These are phyloP conservation scores for Fratercula arctica DNA, from an alignment of 2,797 vertebrate species.

Conservation along the genomic window DNA sequence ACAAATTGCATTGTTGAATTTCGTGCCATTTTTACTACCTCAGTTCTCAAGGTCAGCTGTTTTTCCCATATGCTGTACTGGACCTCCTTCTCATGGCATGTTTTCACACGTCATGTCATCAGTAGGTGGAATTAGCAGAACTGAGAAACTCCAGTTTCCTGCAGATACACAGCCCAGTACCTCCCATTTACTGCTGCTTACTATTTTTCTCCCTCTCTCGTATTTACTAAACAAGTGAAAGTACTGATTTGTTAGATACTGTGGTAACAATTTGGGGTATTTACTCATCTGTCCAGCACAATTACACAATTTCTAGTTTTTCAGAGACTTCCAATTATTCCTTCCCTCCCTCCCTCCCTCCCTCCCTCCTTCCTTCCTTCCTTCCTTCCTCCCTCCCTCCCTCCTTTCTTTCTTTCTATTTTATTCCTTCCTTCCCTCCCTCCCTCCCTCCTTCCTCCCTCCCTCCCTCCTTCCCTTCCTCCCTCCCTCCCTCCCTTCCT, in stretches of 20 bases:
- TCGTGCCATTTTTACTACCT: neutral
- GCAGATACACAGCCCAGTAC: neutral
- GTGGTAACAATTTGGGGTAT: neutral
- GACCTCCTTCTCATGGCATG: neutral
- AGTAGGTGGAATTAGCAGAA: neutral
- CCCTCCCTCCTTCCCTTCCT: too few relatives aligned
- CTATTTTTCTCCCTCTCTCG: neutral
- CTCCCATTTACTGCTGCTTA: neutral
- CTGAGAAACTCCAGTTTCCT: neutral
- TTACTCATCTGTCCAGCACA: neutral
- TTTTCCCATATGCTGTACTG: neutral
- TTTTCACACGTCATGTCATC: neutral
- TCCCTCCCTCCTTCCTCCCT: too few relatives aligned
- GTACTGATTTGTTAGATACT: neutral
- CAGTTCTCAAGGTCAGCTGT: neutral
- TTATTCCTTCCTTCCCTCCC: too few relatives aligned
- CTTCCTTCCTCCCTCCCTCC: too few relatives aligned
- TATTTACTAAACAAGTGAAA: neutral
- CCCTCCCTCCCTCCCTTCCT: too few relatives aligned
- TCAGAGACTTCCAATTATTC: neutral
- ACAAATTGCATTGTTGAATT: neutral
- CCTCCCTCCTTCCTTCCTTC: too few relatives aligned
- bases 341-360: too few relatives aligned
- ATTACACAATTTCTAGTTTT: neutral
- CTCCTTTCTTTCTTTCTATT: too few relatives aligned